phyloP scores from a whole-genome alignment of 1,140 invertebrate genomes.

The Drosophila takahashii region DNA sequence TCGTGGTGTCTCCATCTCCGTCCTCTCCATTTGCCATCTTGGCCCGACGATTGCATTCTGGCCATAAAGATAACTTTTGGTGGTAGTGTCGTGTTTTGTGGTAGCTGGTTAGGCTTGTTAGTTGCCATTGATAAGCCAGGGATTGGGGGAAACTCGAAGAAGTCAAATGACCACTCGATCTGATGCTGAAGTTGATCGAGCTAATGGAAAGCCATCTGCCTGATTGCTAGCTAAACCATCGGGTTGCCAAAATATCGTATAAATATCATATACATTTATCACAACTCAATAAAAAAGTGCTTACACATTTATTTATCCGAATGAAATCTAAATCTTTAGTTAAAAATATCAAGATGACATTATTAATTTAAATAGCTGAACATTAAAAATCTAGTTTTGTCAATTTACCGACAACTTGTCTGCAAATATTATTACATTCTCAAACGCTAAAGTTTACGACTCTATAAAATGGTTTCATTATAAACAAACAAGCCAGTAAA shows the following conservation, averaged over 20 bases:
- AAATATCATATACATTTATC: neutral
- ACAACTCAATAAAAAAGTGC: no score
- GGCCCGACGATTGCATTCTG: slow-evolving; percentile 54
- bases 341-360: neutral
- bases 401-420: neutral
- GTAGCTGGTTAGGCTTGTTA: slow-evolving; percentile 64
- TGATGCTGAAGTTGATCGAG: neutral
- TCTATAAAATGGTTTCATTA: neutral
- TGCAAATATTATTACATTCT: slow-evolving; percentile 3
- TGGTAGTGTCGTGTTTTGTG: slow-evolving; percentile 43
- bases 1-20: slow-evolving; percentile 5
- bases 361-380: neutral
- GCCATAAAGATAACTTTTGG: slow-evolving; percentile 70
- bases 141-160: slow-evolving; percentile 10
- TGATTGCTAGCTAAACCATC: neutral
- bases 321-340: neutral
- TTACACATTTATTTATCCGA: neutral
- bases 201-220: neutral
- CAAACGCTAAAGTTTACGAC: slow-evolving; percentile 2
- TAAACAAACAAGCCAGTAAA: neutral
- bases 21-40: slow-evolving; percentile 22
- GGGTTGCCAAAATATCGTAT: neutral
- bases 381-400: neutral
- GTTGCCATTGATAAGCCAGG: slow-evolving; percentile 47
- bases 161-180: slow-evolving; percentile 1